phyloP scores from a whole-genome alignment of 2,113 vertebrate genomes.

The Pollimyrus isidori region DNA sequence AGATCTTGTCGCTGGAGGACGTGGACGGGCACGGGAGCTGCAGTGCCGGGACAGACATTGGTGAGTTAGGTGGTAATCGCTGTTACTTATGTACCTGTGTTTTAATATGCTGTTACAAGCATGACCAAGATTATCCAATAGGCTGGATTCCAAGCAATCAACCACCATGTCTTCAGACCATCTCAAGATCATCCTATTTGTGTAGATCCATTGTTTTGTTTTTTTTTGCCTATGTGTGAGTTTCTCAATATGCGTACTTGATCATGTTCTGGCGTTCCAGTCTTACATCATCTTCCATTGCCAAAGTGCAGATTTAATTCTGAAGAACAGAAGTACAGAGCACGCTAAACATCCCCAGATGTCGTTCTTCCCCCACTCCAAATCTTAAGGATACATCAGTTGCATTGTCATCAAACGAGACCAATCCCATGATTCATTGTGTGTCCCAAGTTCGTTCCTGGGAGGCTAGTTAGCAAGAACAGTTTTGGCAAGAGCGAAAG shows the following conservation, averaged over 20 bases:
- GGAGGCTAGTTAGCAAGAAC: too few species aligned
- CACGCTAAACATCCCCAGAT: too few species aligned
- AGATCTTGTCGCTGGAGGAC: conserved; percentile 78
- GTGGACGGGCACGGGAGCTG: conserved; percentile 70
- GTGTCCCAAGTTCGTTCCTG: too few species aligned
- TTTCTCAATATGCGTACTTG: background rate
- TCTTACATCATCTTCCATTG: background rate
- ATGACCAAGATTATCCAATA: background rate
- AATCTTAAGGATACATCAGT: too few species aligned
- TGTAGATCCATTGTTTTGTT: background rate
- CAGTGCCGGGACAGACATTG: conserved; percentile 75
- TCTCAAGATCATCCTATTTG: background rate
- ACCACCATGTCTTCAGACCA: background rate
- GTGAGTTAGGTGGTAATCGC: conserved; percentile 35
- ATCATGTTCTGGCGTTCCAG: background rate
- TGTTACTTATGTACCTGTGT: background rate
- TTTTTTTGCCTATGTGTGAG: background rate
- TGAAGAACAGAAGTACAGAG: too few species aligned
- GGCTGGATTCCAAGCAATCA: background rate
- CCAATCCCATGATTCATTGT: too few species aligned
- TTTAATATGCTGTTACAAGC: background rate
- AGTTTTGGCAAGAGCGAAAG: too few species aligned
- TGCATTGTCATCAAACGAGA: too few species aligned
- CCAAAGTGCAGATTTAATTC: background rate
- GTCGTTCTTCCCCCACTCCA: too few species aligned